Percentiles rank a stretch among this genome's conserved stretches.
phyloP scores from a whole-genome alignment of 37 sponge, comb jelly and placozoan species.

The Amphimedon queenslandica region DNA sequence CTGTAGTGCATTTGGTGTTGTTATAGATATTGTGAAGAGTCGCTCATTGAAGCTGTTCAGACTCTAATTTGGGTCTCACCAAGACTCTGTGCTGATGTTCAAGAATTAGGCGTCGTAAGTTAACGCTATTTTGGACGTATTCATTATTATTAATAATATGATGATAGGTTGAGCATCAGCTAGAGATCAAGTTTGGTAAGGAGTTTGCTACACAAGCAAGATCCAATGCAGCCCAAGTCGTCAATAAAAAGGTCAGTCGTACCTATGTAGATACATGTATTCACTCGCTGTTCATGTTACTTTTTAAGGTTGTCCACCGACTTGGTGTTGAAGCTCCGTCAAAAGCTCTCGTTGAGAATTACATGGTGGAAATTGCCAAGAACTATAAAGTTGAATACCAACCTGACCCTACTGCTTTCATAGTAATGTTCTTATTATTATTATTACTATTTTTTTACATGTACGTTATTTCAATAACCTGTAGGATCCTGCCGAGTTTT shows the following conservation, averaged over 20 bases:
- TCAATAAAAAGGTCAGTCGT: slow-evolving; percentile 76
- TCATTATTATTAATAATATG: background rate
- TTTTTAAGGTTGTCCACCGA: slow-evolving; percentile 80
- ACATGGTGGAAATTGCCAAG: slow-evolving; percentile 92
- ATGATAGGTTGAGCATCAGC: slow-evolving; percentile 70
- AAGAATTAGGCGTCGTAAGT: slow-evolving; percentile 68
- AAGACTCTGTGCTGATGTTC: slow-evolving; percentile 83
- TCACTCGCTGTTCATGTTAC: background rate
- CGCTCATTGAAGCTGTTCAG: slow-evolving; percentile 78
- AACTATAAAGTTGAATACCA: slow-evolving; percentile 91
- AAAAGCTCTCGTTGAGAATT: slow-evolving; percentile 86
- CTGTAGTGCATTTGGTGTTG: background rate
- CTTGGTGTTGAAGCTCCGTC: slow-evolving; percentile 86
- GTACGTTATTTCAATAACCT: too few relatives aligned
- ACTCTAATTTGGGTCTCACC: slow-evolving; percentile 97
- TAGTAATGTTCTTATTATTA: slow-evolving; percentile 31
- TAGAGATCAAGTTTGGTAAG: slow-evolving; percentile 91
- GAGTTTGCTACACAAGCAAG: slow-evolving; percentile 90
- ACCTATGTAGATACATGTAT: background rate
- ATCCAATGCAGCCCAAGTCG: slow-evolving; percentile 75
- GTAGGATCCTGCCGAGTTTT: slow-evolving; percentile 12
- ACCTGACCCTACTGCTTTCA: slow-evolving; percentile 76
- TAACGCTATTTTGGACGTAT: slow-evolving; percentile 14
- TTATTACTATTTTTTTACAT: background rate
- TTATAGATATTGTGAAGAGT: slow-evolving; percentile 92